Evolutionary conservation across 2,888 invertebrate genomes (phyloP).

Genomic region (Rhagophthalmus giganteus): DNA sequence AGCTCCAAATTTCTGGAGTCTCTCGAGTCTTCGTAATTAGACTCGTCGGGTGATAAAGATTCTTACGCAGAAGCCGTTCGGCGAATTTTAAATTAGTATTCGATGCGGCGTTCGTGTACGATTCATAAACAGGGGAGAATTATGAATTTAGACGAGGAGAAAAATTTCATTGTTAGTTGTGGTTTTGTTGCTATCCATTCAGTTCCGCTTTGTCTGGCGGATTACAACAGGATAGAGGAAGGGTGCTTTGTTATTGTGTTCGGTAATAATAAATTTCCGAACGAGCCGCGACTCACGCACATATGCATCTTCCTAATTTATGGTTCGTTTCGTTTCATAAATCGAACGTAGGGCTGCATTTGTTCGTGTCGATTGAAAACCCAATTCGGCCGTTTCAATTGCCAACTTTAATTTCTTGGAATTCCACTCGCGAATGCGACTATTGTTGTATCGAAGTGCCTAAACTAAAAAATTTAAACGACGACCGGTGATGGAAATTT

Average conservation of each 20-base stretch:
- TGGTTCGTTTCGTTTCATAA: neutral
- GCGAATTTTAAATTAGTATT: neutral
- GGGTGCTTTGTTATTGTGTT: neutral
- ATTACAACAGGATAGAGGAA: neutral
- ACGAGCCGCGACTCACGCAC: neutral
- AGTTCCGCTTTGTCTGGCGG: neutral
- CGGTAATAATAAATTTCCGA: neutral
- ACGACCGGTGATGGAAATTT: too few species aligned
- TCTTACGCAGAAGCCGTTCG: neutral
- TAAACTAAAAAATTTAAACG: too few species aligned
- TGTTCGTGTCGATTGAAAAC: too few species aligned
- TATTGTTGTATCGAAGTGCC: too few species aligned
- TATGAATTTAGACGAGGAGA: conserved; percentile 1
- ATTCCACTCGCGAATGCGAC: too few species aligned
- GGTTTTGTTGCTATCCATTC: neutral
- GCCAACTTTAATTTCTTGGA: too few species aligned
- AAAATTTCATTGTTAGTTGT: neutral
- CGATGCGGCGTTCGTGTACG: neutral
- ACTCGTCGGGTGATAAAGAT: too few species aligned
- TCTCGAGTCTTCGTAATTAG: too few species aligned
- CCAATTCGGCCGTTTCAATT: too few species aligned
- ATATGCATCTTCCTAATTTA: too few species aligned
- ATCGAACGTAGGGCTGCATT: too few species aligned
- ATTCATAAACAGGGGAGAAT: neutral
- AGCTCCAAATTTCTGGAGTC: too few species aligned